phyloP scores from a whole-genome alignment of 1,140 invertebrate genomes.

The Drosophila pruinosa region DNA sequence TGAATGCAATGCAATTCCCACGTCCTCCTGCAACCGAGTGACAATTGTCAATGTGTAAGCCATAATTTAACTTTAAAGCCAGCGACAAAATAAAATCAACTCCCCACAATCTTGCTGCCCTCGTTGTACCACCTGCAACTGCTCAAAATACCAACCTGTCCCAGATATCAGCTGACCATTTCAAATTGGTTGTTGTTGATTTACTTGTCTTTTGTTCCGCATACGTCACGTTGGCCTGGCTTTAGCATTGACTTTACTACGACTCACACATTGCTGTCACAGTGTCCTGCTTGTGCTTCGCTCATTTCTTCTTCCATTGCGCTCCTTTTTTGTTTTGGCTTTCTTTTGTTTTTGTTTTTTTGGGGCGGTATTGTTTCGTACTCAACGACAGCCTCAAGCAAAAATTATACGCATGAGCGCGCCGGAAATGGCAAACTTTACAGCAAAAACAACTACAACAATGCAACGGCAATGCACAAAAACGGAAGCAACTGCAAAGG shows the following conservation, averaged over 20 bases:
- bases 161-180: constrained; percentile 23
- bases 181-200: not conserved
- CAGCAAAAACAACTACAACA: constrained; percentile 44
- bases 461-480: constrained; percentile 20
- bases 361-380: constrained; percentile 61
- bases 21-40: constrained; percentile 13
- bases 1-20: constrained; percentile 40
- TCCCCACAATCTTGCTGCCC: not conserved
- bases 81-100: constrained; percentile 44
- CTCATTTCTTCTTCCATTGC: constrained; percentile 1
- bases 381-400: constrained; percentile 74
- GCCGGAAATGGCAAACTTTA: constrained; percentile 77
- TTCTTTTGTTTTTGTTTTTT: constrained; percentile 10
- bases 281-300: not conserved
- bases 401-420: constrained; percentile 80
- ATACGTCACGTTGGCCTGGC: constrained; percentile 65
- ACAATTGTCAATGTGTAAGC: constrained; percentile 68
- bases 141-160: constrained; percentile 28
- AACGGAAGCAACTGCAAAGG: constrained; percentile 57
- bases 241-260: constrained; percentile 37
- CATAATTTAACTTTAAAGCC: constrained; percentile 70
- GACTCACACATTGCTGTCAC: not conserved
- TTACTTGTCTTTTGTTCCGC: constrained; percentile 44
- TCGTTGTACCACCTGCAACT: not conserved
- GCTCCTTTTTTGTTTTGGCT: constrained; percentile 12